phyloP scores from a whole-genome alignment of 2,888 invertebrate species.

The Philaethria dido region DNA sequence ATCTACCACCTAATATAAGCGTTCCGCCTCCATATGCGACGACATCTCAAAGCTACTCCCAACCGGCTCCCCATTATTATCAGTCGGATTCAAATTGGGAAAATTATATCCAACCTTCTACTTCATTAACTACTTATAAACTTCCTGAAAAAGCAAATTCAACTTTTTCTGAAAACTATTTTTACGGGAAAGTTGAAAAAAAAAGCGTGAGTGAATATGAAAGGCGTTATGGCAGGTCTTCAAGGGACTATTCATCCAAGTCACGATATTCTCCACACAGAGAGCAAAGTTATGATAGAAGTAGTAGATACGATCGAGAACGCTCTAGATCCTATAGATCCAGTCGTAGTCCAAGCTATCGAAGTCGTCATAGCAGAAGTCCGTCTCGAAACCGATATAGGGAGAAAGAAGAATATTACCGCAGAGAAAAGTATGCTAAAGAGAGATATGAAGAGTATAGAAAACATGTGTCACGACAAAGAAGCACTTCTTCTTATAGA shows the following conservation, averaged over 20 bases:
- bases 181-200: constrained; percentile 26
- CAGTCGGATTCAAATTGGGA: constrained; percentile 25
- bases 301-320: constrained; percentile 49
- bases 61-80: constrained; percentile 42
- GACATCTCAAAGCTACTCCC: constrained; percentile 44
- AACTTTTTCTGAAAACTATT: constrained; percentile 13
- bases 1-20: constrained; percentile 45
- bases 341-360: constrained; percentile 57
- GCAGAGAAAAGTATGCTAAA: constrained; percentile 50
- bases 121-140: constrained; percentile 19
- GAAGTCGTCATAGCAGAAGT: constrained; percentile 51
- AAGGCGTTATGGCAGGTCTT: constrained; percentile 27
- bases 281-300: constrained; percentile 48
- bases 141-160: constrained; percentile 18
- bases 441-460: constrained; percentile 54
- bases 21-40: constrained; percentile 41
- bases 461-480: constrained; percentile 53
- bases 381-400: constrained; percentile 54
- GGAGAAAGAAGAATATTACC: constrained; percentile 47
- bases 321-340: constrained; percentile 46
- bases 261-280: constrained; percentile 50
- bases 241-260: constrained; percentile 46
- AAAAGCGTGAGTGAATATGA: constrained; percentile 15
- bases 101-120: constrained; percentile 24
- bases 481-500: constrained; percentile 52